Evolutionary conservation across 2,888 invertebrate genomes (phyloP).

Genomic region (Nephrotoma flavescens): DNA sequence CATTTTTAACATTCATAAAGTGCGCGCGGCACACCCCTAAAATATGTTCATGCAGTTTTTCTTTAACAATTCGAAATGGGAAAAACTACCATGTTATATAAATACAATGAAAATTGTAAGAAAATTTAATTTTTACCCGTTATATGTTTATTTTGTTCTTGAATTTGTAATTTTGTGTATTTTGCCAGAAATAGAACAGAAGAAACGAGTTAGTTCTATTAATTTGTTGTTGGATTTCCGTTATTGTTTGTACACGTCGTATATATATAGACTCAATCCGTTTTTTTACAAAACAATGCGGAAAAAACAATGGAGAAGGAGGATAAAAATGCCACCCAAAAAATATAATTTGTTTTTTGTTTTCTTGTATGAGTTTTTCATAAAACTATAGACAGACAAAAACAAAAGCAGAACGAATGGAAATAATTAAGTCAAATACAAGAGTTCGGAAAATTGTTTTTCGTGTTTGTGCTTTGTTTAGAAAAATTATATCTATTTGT

Average conservation of each 20-base stretch:
- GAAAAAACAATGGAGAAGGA: background rate
- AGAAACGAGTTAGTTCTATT: background rate
- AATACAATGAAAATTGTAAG: background rate
- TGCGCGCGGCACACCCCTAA: background rate
- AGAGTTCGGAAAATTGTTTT: background rate
- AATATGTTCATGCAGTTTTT: background rate
- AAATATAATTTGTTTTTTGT: background rate
- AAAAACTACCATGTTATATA: background rate
- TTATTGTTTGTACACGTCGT: background rate
- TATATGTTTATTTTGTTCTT: background rate
- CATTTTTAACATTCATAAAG: background rate
- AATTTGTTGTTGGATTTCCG: background rate
- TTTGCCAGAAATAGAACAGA: background rate
- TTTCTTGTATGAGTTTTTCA: background rate
- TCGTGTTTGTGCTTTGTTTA: background rate
- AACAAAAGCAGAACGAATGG: background rate
- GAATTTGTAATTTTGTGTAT: background rate
- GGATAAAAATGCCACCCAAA: background rate
- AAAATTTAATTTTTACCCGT: background rate
- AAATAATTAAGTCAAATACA: background rate
- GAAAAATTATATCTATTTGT: too few species aligned
- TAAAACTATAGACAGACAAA: background rate
- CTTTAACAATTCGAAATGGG: background rate
- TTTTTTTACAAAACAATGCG: background rate
- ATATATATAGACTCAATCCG: background rate